Evolutionary conservation across 2,113 vertebrate genomes (phyloP), one percentile per base, ranked within the genome.

Genomic region (Phaethornis superciliosus): DNA sequence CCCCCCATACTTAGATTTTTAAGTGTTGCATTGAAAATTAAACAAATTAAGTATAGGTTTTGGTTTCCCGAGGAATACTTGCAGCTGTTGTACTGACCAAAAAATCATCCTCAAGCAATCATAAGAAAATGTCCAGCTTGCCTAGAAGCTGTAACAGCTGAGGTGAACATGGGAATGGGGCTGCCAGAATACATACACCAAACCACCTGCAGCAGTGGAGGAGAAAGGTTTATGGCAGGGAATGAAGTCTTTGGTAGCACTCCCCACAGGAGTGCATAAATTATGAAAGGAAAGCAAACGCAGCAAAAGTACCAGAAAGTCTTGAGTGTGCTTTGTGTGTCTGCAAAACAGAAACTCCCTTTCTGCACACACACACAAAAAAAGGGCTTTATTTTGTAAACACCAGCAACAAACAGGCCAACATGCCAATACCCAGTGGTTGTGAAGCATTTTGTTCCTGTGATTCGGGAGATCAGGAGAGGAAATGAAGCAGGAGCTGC

Each of bases 391-490:
- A 11, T 12, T 32, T 21, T n/a, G 30, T 56, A 12, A 40, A 40
- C 40, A 40, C 40, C 10, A 40, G 40, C 40, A 40, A 40, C 40
- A 40, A 40, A 40, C 40, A 40, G 40, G 40, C 40, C 40, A 40
- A 56, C 30, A 19, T 32, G 30, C 30, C 5, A 37, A 11, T 6
- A 23, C 20, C 26, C 18, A 32, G 23, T 0, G 0, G 60, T 81
- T 0, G 0, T 42, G 33, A 49, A 49, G n/a, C n/a, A 44, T 20
- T 26, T 40, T 40, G 15, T 67, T 26, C 10, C 16, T 12, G 1
- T 71, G 33, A n/a, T n/a, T 62, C 35, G 6, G 32, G 12, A 58
- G 21, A 8, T 52, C 40, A 65, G 42, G n/a, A 28, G 3, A 2
- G 46, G 35, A 60, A 10, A 12, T 67, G 56, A 16, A 62, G 27